A percentile compares a stretch with the other conserved stretches of the same genome.
Conservation (phyloP, 2,113 vertebrate species). For the Pristiophorus japonicus region DNA sequence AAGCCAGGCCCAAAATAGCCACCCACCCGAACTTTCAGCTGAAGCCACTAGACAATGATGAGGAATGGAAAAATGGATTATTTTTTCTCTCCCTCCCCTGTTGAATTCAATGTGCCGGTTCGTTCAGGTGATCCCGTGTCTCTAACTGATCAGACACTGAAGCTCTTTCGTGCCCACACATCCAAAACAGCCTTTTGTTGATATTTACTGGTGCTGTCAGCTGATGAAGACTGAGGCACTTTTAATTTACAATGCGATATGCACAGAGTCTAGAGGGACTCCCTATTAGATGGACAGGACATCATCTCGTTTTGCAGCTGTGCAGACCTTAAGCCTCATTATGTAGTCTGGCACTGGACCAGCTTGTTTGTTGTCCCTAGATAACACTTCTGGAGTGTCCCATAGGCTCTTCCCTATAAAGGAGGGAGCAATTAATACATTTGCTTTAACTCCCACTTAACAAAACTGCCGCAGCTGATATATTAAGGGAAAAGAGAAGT, state of each 20-base stretch:
- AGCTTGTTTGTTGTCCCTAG: slow-evolving; percentile 27
- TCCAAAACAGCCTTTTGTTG: neutral
- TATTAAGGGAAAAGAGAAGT: neutral
- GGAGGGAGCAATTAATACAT: neutral
- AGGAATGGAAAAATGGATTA: neutral
- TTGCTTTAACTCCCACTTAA: slow-evolving; percentile 32
- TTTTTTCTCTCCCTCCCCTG: neutral
- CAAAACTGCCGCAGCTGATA: neutral
- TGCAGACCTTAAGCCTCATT: neutral
- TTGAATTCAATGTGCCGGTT: neutral
- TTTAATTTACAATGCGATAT: neutral
- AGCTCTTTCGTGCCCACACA: neutral
- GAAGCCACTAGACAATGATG: neutral
- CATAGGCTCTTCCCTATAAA: neutral
- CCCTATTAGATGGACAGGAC: neutral
- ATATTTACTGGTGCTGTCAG: slow-evolving; percentile 9
- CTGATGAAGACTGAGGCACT: neutral
- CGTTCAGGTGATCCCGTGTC: neutral
- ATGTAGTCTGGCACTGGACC: neutral
- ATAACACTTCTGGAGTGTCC: neutral
- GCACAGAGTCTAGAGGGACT: neutral
- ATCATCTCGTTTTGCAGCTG: slow-evolving; percentile 21
- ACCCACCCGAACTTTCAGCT: neutral
- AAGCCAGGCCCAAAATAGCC: neutral
- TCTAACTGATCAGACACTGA: neutral